Percentiles rank a stretch among this genome's conserved stretches.
phyloP scores from a whole-genome alignment of 2,888 invertebrate species.

The Disparrhopalites patrizii region DNA sequence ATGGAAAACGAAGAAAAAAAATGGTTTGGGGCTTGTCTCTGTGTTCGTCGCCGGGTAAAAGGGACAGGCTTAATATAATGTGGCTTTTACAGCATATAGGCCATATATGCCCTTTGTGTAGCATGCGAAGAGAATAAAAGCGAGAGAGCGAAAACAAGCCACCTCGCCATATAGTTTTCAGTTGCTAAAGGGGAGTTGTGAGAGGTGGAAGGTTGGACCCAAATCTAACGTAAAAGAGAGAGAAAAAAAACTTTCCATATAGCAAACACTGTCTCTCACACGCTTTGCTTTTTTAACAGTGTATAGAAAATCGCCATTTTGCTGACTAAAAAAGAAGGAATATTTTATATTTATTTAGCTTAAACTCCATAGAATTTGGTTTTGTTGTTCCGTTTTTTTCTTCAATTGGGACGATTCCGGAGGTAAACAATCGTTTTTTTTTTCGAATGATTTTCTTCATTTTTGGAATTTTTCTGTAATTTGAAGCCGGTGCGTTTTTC shows the following conservation, averaged over 20 bases:
- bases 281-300: background rate
- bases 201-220: background rate
- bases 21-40: no score
- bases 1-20: no score
- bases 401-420: background rate
- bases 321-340: background rate
- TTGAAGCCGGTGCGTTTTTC: no score
- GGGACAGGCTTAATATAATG: no score
- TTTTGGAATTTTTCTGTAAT: no score
- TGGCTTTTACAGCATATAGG: no score
- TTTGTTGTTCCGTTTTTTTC: background rate
- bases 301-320: constrained; percentile 4
- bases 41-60: no score
- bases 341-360: background rate
- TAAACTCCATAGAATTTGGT: background rate
- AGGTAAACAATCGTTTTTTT: no score
- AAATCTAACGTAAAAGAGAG: background rate
- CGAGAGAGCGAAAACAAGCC: no score
- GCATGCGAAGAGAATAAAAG: no score
- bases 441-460: no score
- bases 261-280: background rate
- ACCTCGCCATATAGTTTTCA: background rate
- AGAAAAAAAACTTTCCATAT: background rate
- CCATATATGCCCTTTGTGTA: no score
- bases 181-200: background rate